These are phyloP conservation scores for Aphis gossypii DNA, from an alignment of 1,140 invertebrate genomes.

Conservation along the genomic window DNA sequence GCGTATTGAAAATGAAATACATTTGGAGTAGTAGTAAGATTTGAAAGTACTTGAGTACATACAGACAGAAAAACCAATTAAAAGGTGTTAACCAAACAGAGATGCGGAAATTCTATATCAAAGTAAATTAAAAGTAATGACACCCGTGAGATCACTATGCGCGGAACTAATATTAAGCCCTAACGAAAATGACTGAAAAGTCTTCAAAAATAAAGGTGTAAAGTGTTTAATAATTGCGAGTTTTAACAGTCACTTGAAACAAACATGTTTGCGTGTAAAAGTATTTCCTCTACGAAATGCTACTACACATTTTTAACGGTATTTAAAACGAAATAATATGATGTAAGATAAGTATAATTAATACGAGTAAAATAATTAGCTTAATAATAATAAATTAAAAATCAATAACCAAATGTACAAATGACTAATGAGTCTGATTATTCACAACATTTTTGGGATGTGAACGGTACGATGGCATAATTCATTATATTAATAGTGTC, in stretches of 20 bases:
- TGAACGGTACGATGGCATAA: no score
- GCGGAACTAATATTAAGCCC: neutral
- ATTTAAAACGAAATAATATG: neutral
- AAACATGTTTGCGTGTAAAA: neutral
- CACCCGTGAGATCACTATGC: neutral
- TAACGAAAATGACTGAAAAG: neutral
- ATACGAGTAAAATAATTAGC: neutral
- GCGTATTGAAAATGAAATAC: neutral
- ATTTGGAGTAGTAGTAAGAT: neutral
- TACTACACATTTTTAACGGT: neutral
- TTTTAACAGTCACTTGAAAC: neutral
- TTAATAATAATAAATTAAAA: neutral
- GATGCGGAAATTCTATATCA: neutral
- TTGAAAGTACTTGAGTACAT: neutral
- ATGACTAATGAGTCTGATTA: neutral
- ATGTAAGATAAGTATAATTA: neutral
- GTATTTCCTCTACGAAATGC: neutral
- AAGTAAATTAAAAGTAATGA: conserved; percentile 15
- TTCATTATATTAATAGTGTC: neutral
- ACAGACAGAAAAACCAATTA: conserved; percentile 15
- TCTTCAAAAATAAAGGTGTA: neutral
- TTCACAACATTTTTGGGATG: neutral
- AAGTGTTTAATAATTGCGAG: neutral
- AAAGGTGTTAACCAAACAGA: neutral
- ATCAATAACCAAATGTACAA: neutral